Base-by-base conservation (phyloP, 2,888 invertebrate species). In the Synanthedon formicaeformis region DNA sequence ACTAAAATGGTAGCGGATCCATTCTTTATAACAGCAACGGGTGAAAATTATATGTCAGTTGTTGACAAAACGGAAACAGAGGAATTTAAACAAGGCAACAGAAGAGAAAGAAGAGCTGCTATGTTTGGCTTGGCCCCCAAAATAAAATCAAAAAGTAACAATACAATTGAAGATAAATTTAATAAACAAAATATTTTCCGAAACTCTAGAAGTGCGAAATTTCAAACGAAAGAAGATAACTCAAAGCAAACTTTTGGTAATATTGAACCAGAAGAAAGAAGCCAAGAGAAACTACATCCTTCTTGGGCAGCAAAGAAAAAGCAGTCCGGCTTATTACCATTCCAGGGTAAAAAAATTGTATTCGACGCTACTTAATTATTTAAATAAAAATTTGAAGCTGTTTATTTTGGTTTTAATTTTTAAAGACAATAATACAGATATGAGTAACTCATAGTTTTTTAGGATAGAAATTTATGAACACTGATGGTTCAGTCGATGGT, bases 281-380 rank as follows among this genome's bases (percentile, higher is more conserved):
- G 49, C 18, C 18, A 23, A 16, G 88, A 86, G 57, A 88, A 87
- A 69, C 64, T 88, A 52, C 89, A 89, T 72, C 89, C 88, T 2
- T 89, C 89, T 16, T 89, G 89, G 89, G 88, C 87, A 66, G 89
- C 89, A 1, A 89, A 89, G 65, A 88, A 81, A 56, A 78, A 78
- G 50, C 75, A 78, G 53, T 85, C 87, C 1, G 74, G 78, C 52
- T 75, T 88, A 55, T 66, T 82, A 70, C 84, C 85, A 4, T 87
- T 79, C 60, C 69, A 84, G 63, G 88, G 88, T 58, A 88, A 85
- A 69, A 88, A 87, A 60, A 83, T 80, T 62, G 78, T 83, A 41
- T 88, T 88, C 73, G 74, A 81, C 65, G 74, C 78, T 57, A 69
- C 64, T 63, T 77, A 61, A 67, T 52, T 23, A 8, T 2, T 34